Evolutionary conservation across 92 coral and sea anemone species (phyloP).

Genomic region (Actinostola sp.): DNA sequence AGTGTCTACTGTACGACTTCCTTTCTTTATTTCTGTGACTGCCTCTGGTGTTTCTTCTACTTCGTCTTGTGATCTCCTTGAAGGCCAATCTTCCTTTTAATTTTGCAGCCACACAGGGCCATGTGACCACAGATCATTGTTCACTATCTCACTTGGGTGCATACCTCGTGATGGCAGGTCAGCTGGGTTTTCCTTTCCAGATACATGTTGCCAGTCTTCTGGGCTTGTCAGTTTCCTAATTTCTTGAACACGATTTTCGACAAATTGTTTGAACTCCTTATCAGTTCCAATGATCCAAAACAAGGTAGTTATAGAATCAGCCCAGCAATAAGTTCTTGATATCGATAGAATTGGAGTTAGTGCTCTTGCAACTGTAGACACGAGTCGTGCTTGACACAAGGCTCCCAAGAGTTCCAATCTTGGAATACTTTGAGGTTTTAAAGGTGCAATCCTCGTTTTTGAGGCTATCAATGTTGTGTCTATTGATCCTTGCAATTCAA

Average conservation of each 20-base stretch:
- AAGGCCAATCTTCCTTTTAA: neutral
- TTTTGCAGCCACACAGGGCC: neutral
- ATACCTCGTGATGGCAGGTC: slow-evolving; percentile 11
- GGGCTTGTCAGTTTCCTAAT: neutral
- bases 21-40: neutral
- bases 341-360: neutral
- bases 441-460: slow-evolving; percentile 22
- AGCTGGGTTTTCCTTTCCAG: slow-evolving; percentile 12
- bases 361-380: neutral
- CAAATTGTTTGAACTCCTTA: slow-evolving; percentile 34
- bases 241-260: slow-evolving; percentile 20
- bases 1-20: neutral
- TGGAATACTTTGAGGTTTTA: slow-evolving; percentile 24
- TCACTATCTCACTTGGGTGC: neutral
- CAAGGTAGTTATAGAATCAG: neutral
- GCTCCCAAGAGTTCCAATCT: slow-evolving; percentile 36
- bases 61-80: neutral
- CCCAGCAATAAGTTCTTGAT: neutral
- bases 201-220: slow-evolving; percentile 1
- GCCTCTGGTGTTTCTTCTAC: neutral
- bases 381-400: slow-evolving; percentile 1
- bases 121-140: neutral
- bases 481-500: neutral
- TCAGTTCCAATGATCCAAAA: neutral
- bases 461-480: neutral